Evolutionary conservation across 2,797 vertebrate species (phyloP), one percentile per base, ranked within the genome.

Genomic region (Gobionotothen gibberifrons): DNA sequence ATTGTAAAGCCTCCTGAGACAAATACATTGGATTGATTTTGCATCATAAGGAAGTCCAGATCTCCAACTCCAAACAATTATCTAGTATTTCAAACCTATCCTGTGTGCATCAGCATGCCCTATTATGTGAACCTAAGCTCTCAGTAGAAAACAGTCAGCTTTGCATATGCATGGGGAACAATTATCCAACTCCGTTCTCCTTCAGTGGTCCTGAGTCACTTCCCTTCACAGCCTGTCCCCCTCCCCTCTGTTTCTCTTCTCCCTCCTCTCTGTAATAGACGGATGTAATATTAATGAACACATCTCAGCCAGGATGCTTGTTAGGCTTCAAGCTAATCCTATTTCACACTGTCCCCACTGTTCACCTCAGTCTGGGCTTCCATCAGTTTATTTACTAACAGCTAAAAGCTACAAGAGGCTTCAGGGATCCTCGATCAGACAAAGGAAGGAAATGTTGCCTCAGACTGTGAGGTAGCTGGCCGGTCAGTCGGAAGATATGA

Each of bases 261-360:
- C 39, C n/a, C 32, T n/a, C 19, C 32, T 26, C 54, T 54, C 26
- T 55, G 51, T 69, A 71, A 62, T 32, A 66, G 78, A 83, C 55
- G 61, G 36, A 87, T 86, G 81, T 76, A 83, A 81, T 87, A 85
- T 85, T 91, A 87, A 91, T 88, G 84, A 91, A 88, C 71, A 66
- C 76, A 63, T 83, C 72, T 69, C 58, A 62, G 74, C 71, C 79
- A 73, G 78, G 76, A 82, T 69, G 73, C 88, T 90, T 85, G 89
- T 87, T 87, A 83, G 78, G 78, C 79, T 83, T 69, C 51, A 17
- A 79, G 74, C 81, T 86, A 87, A 92, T 89, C 74, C 78, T 53
- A 81, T 85, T 83, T 78, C 78, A 69, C 67, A 21, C 58, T 53
- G 66, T 80, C 61, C 72, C 63, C 26, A 40, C 63, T 40, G 66